A percentile compares a stretch with the other conserved stretches of the same genome.
Evolutionary conservation across 2,888 invertebrate species (phyloP).

Genomic region (Marronus borbonicus): DNA sequence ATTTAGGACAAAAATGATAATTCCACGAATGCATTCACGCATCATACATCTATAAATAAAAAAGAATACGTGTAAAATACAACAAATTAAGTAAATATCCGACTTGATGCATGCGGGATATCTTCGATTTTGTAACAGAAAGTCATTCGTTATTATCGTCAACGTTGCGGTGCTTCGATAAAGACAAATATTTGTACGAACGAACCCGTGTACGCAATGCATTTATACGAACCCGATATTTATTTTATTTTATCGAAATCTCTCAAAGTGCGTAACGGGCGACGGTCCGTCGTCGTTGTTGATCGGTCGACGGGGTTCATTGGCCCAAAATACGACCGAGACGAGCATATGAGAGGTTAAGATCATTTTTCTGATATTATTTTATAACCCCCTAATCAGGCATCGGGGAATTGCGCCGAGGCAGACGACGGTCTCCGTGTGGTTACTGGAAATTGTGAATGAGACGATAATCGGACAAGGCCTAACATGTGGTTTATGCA

Average conservation of each 20-base stretch:
- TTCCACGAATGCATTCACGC: constrained; percentile 1
- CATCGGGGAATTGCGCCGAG: constrained; percentile 24
- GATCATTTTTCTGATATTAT: constrained; percentile 39
- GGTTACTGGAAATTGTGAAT: constrained; percentile 8
- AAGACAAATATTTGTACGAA: constrained; percentile 35
- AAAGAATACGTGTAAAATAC: neutral
- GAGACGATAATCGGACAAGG: constrained; percentile 7
- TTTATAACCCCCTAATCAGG: constrained; percentile 37
- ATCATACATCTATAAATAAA: neutral
- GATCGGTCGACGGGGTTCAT: constrained; percentile 19
- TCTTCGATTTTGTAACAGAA: constrained; percentile 9
- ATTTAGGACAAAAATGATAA: constrained; percentile 18
- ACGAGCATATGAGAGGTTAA: constrained; percentile 31
- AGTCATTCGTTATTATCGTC: neutral
- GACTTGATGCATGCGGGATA: neutral
- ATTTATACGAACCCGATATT: constrained; percentile 20
- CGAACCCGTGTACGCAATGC: neutral
- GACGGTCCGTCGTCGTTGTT: constrained; percentile 15
- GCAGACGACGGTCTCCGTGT: neutral
- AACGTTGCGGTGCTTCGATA: constrained; percentile 10
- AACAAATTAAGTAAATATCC: constrained; percentile 7
- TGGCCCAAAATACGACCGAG: constrained; percentile 39
- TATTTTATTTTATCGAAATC: constrained; percentile 44
- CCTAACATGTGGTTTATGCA: constrained; percentile 29
- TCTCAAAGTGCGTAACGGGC: constrained; percentile 7